Evolutionary conservation across 2,113 vertebrate genomes (phyloP).

Genomic region (Rhynchopsitta pachyrhyncha): DNA sequence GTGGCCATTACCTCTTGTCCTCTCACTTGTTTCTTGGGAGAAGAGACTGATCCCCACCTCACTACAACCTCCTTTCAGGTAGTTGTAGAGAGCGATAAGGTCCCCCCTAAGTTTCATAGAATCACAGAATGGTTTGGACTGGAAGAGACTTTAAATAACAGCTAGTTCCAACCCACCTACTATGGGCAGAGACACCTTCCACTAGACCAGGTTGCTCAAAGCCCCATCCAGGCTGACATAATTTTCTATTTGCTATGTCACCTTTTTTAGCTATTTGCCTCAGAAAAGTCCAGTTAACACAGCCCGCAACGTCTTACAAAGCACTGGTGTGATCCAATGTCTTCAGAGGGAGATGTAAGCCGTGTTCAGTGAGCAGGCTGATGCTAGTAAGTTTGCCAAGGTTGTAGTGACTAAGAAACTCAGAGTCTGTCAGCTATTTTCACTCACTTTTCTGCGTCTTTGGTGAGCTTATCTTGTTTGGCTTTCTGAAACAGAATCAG

Average conservation of each 20-base stretch:
- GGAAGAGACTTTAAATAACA: not conserved
- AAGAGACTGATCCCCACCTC: not conserved
- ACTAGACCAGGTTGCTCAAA: not conserved
- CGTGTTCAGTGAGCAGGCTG: not conserved
- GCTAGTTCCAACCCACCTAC: not conserved
- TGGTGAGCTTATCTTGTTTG: not conserved
- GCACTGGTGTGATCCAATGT: not conserved
- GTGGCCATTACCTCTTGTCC: not conserved
- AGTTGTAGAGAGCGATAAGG: not conserved
- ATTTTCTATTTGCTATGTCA: not conserved
- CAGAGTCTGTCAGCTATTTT: not conserved
- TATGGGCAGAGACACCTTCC: not conserved
- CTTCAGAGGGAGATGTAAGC: not conserved
- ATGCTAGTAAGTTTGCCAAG: not conserved
- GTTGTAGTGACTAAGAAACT: not conserved
- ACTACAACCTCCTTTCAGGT: not conserved
- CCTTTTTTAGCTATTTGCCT: not conserved
- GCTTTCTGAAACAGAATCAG: not conserved
- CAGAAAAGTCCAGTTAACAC: not conserved
- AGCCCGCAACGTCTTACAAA: fast-evolving
- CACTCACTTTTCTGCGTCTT: not conserved
- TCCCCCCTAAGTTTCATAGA: not conserved
- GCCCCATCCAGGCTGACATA: not conserved
- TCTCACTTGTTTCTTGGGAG: not conserved
- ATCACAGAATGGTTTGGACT: not conserved